Percentiles rank a stretch among this genome's conserved stretches.
phyloP scores from a whole-genome alignment of 1,140 invertebrate species.

The Streblospio benedicti region DNA sequence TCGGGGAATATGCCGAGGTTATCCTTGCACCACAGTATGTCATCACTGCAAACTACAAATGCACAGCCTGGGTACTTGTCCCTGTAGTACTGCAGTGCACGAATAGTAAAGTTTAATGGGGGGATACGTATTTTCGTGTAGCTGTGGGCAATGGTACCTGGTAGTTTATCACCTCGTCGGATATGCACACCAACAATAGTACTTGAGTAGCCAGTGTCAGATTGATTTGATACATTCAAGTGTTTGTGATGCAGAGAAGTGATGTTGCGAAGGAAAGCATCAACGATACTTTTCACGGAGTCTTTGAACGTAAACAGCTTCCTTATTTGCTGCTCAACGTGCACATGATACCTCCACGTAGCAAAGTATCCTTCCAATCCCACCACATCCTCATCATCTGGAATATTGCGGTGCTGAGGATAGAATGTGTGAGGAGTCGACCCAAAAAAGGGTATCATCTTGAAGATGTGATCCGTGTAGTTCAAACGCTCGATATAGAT shows the following conservation, averaged over 20 bases:
- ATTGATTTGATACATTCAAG: too few species aligned
- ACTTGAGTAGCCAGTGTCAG: too few species aligned
- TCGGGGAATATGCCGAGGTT: not conserved
- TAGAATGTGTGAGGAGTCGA: too few species aligned
- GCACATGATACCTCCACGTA: slow-evolving; percentile 9
- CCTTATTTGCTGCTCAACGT: not conserved
- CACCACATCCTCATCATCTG: too few species aligned
- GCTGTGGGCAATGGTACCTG: not conserved
- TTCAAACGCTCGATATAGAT: too few species aligned
- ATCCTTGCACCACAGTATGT: slow-evolving; percentile 12
- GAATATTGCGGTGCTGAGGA: too few species aligned
- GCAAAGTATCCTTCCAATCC: slow-evolving; percentile 3
- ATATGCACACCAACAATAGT: slow-evolving; percentile 15
- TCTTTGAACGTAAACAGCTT: too few species aligned
- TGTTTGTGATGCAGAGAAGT: too few species aligned
- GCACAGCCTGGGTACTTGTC: not conserved
- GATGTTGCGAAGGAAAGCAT: too few species aligned
- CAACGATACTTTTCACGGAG: too few species aligned
- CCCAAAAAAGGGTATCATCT: too few species aligned
- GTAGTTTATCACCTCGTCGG: slow-evolving; percentile 12
- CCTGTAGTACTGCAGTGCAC: slow-evolving; percentile 8
- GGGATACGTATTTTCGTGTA: slow-evolving; percentile 4
- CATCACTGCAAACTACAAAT: slow-evolving; percentile 14
- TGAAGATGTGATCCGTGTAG: too few species aligned
- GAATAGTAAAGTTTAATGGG: slow-evolving; percentile 1